These are phyloP conservation scores for Taxidea taxus DNA, from an alignment of 2,113 vertebrate species.

Conservation along the genomic window DNA sequence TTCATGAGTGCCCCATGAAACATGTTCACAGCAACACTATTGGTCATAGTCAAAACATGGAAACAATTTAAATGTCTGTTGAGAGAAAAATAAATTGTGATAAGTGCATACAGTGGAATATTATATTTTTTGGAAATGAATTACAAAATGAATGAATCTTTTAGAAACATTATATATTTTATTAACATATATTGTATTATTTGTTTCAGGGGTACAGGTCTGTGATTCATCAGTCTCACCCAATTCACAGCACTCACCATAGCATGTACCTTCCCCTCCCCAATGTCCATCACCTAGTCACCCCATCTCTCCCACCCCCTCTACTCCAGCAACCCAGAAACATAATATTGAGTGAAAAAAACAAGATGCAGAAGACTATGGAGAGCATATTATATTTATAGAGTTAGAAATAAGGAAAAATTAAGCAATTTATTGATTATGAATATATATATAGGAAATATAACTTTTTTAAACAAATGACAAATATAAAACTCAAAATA, in stretches of 20 bases:
- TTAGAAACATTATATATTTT: background rate
- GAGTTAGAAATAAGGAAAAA: constrained; percentile 32
- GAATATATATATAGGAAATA: background rate
- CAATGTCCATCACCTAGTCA: too few relatives aligned
- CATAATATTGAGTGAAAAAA: background rate
- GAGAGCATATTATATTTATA: background rate
- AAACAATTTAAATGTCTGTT: background rate
- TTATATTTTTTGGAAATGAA: constrained; percentile 7
- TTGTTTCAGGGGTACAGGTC: too few relatives aligned
- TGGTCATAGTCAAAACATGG: background rate
- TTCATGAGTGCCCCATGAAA: background rate
- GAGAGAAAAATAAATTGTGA: background rate
- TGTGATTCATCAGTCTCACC: too few relatives aligned
- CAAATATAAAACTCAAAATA: constrained; percentile 1
- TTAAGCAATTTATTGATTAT: background rate
- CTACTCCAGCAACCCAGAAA: background rate
- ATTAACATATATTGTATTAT: too few relatives aligned
- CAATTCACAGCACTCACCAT: too few relatives aligned
- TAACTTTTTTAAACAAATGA: background rate
- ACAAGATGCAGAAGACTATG: background rate
- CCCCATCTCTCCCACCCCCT: too few relatives aligned
- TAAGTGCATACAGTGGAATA: background rate
- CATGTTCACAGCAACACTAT: background rate
- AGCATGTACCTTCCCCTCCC: too few relatives aligned
- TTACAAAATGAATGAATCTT: constrained; percentile 20